These are phyloP conservation scores for Hymenopus coronatus DNA, from an alignment of 2,888 invertebrate genomes.

Conservation along the genomic window DNA sequence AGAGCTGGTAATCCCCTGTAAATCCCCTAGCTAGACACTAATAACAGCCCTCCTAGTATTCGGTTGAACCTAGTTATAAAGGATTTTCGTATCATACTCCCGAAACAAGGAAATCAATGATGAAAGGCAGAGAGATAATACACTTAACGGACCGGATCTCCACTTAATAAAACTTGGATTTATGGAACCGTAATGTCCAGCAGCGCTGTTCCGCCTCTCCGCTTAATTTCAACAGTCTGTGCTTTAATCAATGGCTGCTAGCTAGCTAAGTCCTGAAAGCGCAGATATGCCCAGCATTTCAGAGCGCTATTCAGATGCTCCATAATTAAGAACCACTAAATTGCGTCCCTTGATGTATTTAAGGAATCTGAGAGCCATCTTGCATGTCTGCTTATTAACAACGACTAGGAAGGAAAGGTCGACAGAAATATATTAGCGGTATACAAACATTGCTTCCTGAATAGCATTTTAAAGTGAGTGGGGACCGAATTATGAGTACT, in stretches of 20 bases:
- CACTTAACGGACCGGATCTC: neutral
- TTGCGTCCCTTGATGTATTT: too few species aligned
- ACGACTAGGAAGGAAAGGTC: too few species aligned
- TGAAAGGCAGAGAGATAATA: neutral
- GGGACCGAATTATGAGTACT: too few species aligned
- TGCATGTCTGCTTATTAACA: too few species aligned
- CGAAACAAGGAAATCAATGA: neutral
- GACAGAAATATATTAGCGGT: too few species aligned
- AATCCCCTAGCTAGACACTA: neutral
- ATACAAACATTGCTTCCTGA: too few species aligned
- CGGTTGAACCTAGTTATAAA: neutral
- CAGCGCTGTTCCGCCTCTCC: neutral
- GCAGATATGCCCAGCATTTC: too few species aligned
- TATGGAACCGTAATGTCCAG: conserved; percentile 8
- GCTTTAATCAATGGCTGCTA: neutral
- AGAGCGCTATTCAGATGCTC: too few species aligned
- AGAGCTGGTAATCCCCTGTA: neutral
- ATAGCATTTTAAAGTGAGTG: too few species aligned
- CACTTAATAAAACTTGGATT: conserved; percentile 18
- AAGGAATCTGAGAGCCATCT: too few species aligned
- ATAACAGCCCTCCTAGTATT: neutral
- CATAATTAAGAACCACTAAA: too few species aligned
- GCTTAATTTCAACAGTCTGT: neutral
- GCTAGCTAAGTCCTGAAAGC: neutral
- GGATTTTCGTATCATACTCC: neutral